Evolutionary conservation across 2,113 vertebrate genomes (phyloP).

Genomic region (Aptenodytes patagonicus): DNA sequence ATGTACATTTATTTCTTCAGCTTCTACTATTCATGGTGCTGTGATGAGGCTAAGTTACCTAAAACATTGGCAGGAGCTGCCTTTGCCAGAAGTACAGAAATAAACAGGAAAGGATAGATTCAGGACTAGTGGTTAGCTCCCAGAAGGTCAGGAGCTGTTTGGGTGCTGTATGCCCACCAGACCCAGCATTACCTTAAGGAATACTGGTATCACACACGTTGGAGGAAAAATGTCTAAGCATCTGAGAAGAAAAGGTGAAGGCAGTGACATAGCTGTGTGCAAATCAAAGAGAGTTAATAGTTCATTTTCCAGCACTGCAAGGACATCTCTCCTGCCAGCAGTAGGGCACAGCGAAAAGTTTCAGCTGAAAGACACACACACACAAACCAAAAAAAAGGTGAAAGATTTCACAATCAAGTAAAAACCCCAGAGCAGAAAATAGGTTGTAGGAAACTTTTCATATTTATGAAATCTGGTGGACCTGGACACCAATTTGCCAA

Average conservation of each 20-base stretch:
- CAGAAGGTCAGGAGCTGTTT: background rate
- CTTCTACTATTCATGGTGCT: background rate
- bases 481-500: background rate
- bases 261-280: background rate
- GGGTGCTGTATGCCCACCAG: background rate
- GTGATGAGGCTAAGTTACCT: background rate
- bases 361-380: background rate
- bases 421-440: background rate
- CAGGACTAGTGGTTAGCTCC: background rate
- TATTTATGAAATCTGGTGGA: background rate
- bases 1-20: background rate
- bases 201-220: background rate
- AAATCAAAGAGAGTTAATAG: background rate
- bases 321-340: background rate
- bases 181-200: background rate
- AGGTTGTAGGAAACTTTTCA: background rate
- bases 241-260: background rate
- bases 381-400: background rate
- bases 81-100: background rate
- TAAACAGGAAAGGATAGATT: background rate
- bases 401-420: background rate
- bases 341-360: background rate
- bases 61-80: background rate
- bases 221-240: background rate
- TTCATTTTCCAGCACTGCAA: background rate